Conservation (phyloP, 2,888 invertebrate species). For the Serripes groenlandicus region DNA sequence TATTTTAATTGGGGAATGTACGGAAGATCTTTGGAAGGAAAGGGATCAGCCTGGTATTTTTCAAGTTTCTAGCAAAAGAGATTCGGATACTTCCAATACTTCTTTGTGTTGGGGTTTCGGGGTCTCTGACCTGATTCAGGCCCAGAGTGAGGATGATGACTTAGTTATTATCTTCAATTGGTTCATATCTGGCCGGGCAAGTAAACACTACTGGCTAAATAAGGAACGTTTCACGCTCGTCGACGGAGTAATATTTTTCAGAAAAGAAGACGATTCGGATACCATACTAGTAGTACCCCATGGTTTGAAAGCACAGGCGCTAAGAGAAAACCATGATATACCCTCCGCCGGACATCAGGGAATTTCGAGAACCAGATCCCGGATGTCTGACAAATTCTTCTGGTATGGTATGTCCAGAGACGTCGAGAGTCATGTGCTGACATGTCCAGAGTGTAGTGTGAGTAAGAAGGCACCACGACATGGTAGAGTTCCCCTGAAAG, state of each 20-base stretch:
- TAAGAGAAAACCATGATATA: slow-evolving; percentile 16
- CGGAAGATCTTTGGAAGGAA: too few species aligned
- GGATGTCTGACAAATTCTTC: slow-evolving; percentile 29
- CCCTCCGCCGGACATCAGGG: slow-evolving; percentile 41
- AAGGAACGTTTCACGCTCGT: slow-evolving; percentile 13
- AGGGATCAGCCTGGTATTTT: too few species aligned
- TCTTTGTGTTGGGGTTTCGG: slow-evolving; percentile 2
- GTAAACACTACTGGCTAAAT: slow-evolving; percentile 26
- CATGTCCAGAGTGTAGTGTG: slow-evolving; percentile 25
- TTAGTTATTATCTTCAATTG: neutral
- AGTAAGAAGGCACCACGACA: slow-evolving; percentile 24
- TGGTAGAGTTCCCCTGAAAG: slow-evolving; percentile 27
- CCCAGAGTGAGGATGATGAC: slow-evolving; percentile 12
- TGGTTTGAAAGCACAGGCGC: neutral
- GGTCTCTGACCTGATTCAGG: neutral
- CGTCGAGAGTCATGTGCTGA: slow-evolving; percentile 10
- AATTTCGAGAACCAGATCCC: slow-evolving; percentile 23
- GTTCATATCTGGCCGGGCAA: neutral
- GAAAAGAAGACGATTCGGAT: neutral
- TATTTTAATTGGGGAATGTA: too few species aligned
- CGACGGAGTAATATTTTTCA: slow-evolving; percentile 6
- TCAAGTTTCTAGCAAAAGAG: too few species aligned
- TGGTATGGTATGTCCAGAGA: slow-evolving; percentile 32
- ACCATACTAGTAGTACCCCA: slow-evolving; percentile 6
- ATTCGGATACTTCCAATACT: too few species aligned